Percentiles rank a stretch among this genome's conserved stretches.
phyloP scores from a whole-genome alignment of 1,140 invertebrate species.

The Frieseomelitta varia region DNA sequence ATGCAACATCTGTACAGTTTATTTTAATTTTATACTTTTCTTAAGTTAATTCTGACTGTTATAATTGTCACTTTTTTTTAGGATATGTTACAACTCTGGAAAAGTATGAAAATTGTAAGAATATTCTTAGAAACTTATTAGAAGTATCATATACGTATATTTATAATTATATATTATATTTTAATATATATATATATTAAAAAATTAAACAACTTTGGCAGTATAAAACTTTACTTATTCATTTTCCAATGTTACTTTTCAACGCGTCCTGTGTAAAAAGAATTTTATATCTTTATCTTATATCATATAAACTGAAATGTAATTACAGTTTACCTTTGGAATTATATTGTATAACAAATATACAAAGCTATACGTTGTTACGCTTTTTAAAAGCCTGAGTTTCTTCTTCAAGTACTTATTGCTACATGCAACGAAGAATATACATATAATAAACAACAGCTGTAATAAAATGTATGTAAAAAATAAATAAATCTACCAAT shows the following conservation, averaged over 20 bases:
- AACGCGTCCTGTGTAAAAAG: background rate
- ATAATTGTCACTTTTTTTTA: background rate
- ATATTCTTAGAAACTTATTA: background rate
- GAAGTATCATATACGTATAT: background rate
- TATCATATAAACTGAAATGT: background rate
- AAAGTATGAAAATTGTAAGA: background rate
- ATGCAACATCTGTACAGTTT: background rate
- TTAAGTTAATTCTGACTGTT: background rate
- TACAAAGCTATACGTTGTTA: background rate
- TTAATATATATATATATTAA: background rate
- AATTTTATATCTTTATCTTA: constrained; percentile 17
- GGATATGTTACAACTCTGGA: constrained; percentile 7
- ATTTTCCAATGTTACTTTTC: background rate
- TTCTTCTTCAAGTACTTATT: background rate
- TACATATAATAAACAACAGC: constrained; percentile 9
- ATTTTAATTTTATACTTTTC: background rate
- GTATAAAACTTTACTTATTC: background rate
- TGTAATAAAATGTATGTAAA: background rate
- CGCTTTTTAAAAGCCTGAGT: constrained; percentile 1
- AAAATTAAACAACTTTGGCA: constrained; percentile 33
- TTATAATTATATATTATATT: background rate
- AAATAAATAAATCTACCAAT: constrained; percentile 35
- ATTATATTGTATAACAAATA: constrained; percentile 32
- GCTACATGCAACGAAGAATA: constrained; percentile 14
- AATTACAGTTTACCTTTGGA: constrained; percentile 39